A percentile compares a stretch with the other conserved stretches of the same genome.
Evolutionary conservation across 2,888 invertebrate species (phyloP).

Genomic region (Sinelater perroti): DNA sequence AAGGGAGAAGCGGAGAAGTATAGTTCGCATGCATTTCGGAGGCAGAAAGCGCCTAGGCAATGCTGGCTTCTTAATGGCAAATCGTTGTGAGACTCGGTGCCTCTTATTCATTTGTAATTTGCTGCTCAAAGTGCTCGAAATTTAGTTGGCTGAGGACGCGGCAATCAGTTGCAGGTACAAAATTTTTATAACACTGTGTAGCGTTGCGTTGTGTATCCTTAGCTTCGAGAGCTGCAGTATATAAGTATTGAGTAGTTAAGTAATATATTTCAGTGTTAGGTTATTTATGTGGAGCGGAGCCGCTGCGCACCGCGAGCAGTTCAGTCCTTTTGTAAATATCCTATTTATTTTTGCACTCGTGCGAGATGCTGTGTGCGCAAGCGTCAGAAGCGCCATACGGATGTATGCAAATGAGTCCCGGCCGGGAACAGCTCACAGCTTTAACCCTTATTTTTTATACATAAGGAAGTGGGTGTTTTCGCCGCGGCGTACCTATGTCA

Average conservation of each 20-base stretch:
- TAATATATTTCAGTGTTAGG: conserved; percentile 18
- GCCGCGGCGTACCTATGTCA: conserved; percentile 37
- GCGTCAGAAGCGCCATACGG: conserved; percentile 5
- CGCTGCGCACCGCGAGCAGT: conserved; percentile 5
- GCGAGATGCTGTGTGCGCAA: conserved; percentile 17
- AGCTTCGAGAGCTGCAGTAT: neutral
- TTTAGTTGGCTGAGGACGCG: too few relatives aligned
- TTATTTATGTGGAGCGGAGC: conserved; percentile 14
- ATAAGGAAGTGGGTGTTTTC: conserved; percentile 40
- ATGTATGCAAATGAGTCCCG: conserved; percentile 10
- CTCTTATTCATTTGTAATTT: conserved; percentile 27
- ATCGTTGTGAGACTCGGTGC: conserved; percentile 34
- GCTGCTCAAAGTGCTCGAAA: conserved; percentile 24
- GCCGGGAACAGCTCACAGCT: conserved; percentile 31
- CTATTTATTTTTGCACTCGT: conserved; percentile 15
- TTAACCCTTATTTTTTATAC: conserved; percentile 40
- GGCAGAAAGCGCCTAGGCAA: conserved; percentile 5
- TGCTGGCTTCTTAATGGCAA: conserved; percentile 8
- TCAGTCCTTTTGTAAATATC: conserved; percentile 14
- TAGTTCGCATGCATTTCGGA: conserved; percentile 18
- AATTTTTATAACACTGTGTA: conserved; percentile 18
- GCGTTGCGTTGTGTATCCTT: conserved; percentile 2
- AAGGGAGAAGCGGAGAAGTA: conserved; percentile 19
- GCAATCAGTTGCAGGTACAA: too few relatives aligned
- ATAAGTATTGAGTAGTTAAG: conserved; percentile 17